phyloP scores from a whole-genome alignment of 2,797 vertebrate genomes.

The Tenualosa thibaudeaui region DNA sequence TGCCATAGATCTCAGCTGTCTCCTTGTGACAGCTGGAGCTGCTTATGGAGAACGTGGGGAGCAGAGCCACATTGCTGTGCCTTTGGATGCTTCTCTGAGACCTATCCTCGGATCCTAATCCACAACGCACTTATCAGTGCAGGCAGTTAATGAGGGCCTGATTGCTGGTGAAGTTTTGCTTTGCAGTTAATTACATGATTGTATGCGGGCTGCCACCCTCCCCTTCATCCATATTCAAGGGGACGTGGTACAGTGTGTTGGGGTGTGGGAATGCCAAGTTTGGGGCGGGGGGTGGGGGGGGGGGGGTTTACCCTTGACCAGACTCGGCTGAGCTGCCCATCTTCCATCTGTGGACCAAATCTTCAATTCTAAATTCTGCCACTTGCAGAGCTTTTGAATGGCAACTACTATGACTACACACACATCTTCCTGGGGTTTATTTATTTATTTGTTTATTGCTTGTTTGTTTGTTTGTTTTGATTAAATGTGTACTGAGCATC shows the following conservation, averaged over 20 bases:
- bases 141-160: conserved; percentile 2
- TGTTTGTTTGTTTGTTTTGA: not conserved
- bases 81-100: not conserved
- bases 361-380: not conserved
- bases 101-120: not conserved
- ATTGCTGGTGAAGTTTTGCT: conserved; percentile 34
- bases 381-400: not conserved
- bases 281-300: conserved; percentile 39
- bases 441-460: not conserved
- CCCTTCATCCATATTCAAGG: conserved; percentile 77
- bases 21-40: not conserved
- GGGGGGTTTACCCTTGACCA: conserved; percentile 72
- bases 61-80: not conserved
- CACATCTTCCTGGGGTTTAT: not conserved
- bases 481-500: not conserved
- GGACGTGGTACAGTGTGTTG: conserved; percentile 67
- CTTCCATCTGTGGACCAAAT: conserved; percentile 70
- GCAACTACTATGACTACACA: not conserved
- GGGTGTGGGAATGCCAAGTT: conserved; percentile 27
- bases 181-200: conserved; percentile 74
- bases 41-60: not conserved
- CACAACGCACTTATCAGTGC: not conserved
- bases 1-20: conserved; percentile 15
- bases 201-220: conserved; percentile 72
- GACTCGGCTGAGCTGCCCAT: conserved; percentile 68